Percentiles rank a stretch among this genome's conserved stretches.
Evolutionary conservation across 2,113 vertebrate genomes (phyloP).

Genomic region (Apeltes quadracus): DNA sequence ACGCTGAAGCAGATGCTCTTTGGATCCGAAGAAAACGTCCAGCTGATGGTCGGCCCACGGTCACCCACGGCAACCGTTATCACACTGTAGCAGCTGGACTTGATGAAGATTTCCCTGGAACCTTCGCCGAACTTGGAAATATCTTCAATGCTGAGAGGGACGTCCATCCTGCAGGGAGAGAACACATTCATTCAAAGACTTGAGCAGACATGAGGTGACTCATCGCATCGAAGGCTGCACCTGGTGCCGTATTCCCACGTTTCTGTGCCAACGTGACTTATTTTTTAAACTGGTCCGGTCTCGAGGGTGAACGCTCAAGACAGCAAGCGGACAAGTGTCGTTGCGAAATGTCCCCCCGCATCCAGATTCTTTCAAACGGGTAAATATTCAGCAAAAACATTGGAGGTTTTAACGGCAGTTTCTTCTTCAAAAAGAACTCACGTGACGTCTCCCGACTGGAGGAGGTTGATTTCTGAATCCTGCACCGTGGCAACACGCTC

Average conservation of each 20-base stretch:
- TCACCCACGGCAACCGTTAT: constrained; percentile 84
- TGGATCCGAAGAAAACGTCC: constrained; percentile 96
- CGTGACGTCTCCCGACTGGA: constrained; percentile 92
- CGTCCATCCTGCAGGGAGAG: constrained; percentile 76
- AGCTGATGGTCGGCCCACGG: constrained; percentile 86
- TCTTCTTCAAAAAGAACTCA: constrained; percentile 71
- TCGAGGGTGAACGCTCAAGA: background rate
- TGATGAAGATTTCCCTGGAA: constrained; percentile 89
- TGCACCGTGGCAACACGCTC: constrained; percentile 82
- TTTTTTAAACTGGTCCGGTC: background rate
- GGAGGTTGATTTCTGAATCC: constrained; percentile 90
- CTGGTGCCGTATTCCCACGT: background rate
- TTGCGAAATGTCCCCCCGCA: background rate
- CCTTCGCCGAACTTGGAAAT: constrained; percentile 87
- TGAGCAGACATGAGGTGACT: background rate
- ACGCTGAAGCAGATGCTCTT: constrained; percentile 95
- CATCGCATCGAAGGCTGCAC: background rate
- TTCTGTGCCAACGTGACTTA: background rate
- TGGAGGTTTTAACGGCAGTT: background rate
- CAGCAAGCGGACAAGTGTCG: background rate
- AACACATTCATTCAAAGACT: background rate
- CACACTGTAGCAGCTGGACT: constrained; percentile 90
- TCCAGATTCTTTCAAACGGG: background rate
- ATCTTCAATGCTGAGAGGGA: constrained; percentile 87
- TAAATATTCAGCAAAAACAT: background rate